phyloP scores from a whole-genome alignment of 1,140 invertebrate genomes.

The Trachymyrmex septentrionalis region DNA sequence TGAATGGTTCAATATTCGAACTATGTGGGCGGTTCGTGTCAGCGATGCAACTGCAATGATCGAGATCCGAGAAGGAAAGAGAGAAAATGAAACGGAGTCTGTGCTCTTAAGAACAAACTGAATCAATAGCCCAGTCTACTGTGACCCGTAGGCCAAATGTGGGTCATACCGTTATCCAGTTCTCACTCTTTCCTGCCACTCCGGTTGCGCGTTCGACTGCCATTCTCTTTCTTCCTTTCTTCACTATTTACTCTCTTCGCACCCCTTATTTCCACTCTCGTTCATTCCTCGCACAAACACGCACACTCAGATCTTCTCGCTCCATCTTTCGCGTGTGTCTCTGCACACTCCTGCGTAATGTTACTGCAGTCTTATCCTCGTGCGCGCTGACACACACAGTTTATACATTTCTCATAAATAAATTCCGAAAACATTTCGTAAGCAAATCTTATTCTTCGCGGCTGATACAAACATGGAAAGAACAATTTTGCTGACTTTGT shows the following conservation, averaged over 20 bases:
- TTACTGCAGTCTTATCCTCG: conserved; percentile 59
- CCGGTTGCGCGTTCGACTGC: conserved; percentile 45
- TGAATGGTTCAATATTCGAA: not conserved
- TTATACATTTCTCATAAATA: conserved; percentile 77
- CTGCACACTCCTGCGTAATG: conserved; percentile 46
- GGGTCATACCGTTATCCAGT: conserved; percentile 82
- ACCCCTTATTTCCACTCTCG: conserved; percentile 23
- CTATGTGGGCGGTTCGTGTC: not conserved
- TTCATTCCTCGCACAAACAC: not conserved
- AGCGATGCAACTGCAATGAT: conserved; percentile 5
- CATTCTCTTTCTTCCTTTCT: conserved; percentile 41
- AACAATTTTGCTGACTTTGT: too few species aligned
- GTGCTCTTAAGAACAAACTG: conserved; percentile 83
- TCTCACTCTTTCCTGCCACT: conserved; percentile 73
- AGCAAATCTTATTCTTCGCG: conserved; percentile 7
- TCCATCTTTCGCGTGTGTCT: conserved; percentile 50
- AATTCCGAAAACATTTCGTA: conserved; percentile 68
- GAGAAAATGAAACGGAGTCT: conserved; percentile 79
- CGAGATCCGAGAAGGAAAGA: conserved; percentile 25
- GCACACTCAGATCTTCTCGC: conserved; percentile 34
- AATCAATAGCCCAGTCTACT: conserved; percentile 83
- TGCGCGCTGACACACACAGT: conserved; percentile 32
- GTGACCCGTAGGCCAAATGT: conserved; percentile 81
- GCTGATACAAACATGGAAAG: not conserved
- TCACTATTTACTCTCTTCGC: conserved; percentile 21